Conservation (phyloP, 2,113 vertebrate species). For the Anseranas semipalmata region DNA sequence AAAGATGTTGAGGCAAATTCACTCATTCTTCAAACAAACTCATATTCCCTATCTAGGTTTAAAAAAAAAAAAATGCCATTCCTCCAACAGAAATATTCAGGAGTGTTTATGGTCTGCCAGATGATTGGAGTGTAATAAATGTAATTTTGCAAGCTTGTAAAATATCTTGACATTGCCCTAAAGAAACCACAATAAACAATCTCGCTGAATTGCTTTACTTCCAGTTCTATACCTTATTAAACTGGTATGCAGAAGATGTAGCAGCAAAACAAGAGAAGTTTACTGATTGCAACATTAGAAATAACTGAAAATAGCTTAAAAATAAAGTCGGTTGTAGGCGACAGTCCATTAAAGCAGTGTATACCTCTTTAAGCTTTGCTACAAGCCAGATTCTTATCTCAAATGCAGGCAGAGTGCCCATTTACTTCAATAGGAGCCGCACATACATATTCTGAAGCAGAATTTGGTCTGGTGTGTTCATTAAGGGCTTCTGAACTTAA, state of each 20-base stretch:
- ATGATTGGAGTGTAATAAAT: slow-evolving; percentile 57
- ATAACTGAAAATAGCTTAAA: slow-evolving; percentile 24
- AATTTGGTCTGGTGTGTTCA: slow-evolving; percentile 34
- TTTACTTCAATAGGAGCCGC: slow-evolving; percentile 43
- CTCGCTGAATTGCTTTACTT: neutral
- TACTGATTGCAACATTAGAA: neutral
- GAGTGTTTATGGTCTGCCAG: slow-evolving; percentile 54
- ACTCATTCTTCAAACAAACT: slow-evolving; percentile 65
- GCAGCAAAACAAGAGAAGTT: neutral
- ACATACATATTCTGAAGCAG: slow-evolving; percentile 8
- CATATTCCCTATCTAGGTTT: slow-evolving; percentile 33
- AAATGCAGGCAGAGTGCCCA: slow-evolving; percentile 3
- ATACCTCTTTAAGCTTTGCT: slow-evolving; percentile 40
- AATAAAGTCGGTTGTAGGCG: neutral
- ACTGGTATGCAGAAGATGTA: neutral
- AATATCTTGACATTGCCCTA: slow-evolving; percentile 39
- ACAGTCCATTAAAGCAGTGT: neutral
- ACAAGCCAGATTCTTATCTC: slow-evolving; percentile 52
- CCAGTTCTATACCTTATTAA: neutral
- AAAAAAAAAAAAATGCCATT: slow-evolving; percentile 9
- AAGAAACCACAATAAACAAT: slow-evolving; percentile 50
- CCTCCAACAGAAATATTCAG: slow-evolving; percentile 35
- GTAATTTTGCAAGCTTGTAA: slow-evolving; percentile 46
- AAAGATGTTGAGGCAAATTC: slow-evolving; percentile 28
- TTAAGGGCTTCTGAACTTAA: slow-evolving; percentile 59